These are phyloP conservation scores for Masticophis lateralis DNA, from an alignment of 2,797 vertebrate species.

Conservation along the genomic window DNA sequence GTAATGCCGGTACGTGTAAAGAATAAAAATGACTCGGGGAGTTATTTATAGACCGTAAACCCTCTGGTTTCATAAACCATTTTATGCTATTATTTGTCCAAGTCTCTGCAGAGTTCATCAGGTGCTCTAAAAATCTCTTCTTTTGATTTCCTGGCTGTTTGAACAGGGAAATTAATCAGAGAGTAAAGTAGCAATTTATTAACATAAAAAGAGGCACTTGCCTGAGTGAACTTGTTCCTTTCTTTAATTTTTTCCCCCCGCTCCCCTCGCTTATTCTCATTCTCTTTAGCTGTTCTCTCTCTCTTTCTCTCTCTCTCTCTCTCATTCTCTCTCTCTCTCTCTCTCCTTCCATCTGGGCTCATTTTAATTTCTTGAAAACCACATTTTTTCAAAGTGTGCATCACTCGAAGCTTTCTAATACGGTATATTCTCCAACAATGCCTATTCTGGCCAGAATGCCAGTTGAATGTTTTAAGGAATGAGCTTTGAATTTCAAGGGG, in stretches of 20 bases:
- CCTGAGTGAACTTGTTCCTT: constrained; percentile 47
- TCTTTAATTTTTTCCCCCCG: constrained; percentile 27
- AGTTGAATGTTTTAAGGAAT: not conserved
- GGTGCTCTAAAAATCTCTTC: constrained; percentile 55
- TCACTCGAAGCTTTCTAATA: constrained; percentile 20
- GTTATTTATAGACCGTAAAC: constrained; percentile 74
- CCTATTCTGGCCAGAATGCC: not conserved
- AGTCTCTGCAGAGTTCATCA: constrained; percentile 56
- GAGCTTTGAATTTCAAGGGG: not conserved
- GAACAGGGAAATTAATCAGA: constrained; percentile 69
- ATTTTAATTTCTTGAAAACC: constrained; percentile 43
- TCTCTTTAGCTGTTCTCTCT: constrained; percentile 31
- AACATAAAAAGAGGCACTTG: constrained; percentile 64
- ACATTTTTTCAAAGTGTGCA: constrained; percentile 39
- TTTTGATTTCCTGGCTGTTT: constrained; percentile 62
- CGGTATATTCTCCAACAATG: not conserved
- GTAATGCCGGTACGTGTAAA: constrained; percentile 71
- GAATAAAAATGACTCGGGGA: constrained; percentile 72
- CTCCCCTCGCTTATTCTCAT: constrained; percentile 30
- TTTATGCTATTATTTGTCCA: constrained; percentile 68
- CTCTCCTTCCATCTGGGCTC: constrained; percentile 38
- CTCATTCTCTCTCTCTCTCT: not conserved
- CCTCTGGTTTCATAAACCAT: constrained; percentile 72
- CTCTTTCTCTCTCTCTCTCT: not conserved
- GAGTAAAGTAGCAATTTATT: constrained; percentile 63